Evolutionary conservation across 2,888 invertebrate genomes (phyloP).

Genomic region (Spicauda simplicius): DNA sequence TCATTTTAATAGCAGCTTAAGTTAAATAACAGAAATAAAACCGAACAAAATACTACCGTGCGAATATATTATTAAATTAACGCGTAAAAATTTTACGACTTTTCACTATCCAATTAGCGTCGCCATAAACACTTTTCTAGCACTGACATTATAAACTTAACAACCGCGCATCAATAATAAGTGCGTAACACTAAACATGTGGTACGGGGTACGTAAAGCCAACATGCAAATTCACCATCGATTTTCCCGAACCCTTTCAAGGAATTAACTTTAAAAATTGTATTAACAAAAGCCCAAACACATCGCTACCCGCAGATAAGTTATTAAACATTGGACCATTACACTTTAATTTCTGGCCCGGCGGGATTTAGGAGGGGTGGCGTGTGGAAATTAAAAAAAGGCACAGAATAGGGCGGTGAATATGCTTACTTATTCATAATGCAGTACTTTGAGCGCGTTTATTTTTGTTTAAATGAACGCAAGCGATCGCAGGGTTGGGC

Average conservation of each 20-base stretch:
- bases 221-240: slow-evolving; percentile 43
- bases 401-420: slow-evolving; percentile 61
- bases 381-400: slow-evolving; percentile 66
- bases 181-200: slow-evolving; percentile 10
- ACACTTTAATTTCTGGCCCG: slow-evolving; percentile 80
- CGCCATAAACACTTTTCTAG: slow-evolving; percentile 17
- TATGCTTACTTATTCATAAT: slow-evolving; percentile 74
- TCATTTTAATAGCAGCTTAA: no score
- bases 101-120: slow-evolving; percentile 24
- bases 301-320: slow-evolving; percentile 77
- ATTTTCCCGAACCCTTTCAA: slow-evolving; percentile 53
- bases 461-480: slow-evolving; percentile 60
- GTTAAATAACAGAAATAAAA: not conserved
- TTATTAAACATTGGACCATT: slow-evolving; percentile 83
- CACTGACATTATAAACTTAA: slow-evolving; percentile 19
- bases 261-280: slow-evolving; percentile 74
- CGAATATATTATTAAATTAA: not conserved
- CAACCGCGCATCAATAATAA: slow-evolving; percentile 14
- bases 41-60: not conserved
- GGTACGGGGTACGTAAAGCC: slow-evolving; percentile 10
- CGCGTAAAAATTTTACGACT: not conserved
- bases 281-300: slow-evolving; percentile 78
- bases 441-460: slow-evolving; percentile 51
- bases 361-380: slow-evolving; percentile 70
- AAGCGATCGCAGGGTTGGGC: slow-evolving; percentile 40